phyloP scores from a whole-genome alignment of 2,797 vertebrate genomes.

The Megaceryle alcyon region DNA sequence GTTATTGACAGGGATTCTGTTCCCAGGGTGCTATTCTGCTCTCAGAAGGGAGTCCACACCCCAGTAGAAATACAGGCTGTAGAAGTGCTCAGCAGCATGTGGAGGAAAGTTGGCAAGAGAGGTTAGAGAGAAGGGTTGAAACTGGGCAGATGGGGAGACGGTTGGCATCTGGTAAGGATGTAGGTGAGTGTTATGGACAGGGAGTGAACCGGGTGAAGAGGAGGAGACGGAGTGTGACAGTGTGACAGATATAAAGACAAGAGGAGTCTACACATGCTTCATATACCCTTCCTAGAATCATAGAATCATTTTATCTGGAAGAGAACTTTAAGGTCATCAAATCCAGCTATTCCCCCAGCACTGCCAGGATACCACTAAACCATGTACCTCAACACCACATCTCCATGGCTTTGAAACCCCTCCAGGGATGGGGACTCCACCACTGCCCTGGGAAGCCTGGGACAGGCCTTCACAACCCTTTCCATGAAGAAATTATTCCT shows the following conservation, averaged over 20 bases:
- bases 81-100: neutral
- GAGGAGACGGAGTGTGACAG: neutral
- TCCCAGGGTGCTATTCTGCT: slow-evolving; percentile 22
- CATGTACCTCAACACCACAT: neutral
- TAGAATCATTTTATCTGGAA: neutral
- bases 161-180: neutral
- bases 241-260: neutral
- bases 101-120: neutral
- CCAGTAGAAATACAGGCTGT: neutral
- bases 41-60: neutral
- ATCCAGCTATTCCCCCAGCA: neutral
- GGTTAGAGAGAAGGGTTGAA: neutral
- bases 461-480: neutral
- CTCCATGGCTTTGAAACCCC: neutral
- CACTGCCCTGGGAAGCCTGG: neutral
- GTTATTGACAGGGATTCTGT: neutral
- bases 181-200: neutral
- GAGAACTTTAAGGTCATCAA: neutral
- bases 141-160: neutral
- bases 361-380: neutral
- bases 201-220: neutral
- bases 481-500: neutral
- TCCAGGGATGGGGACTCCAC: neutral
- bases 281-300: neutral
- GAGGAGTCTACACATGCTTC: neutral